Base-by-base conservation (phyloP, 2,888 invertebrate species). In the Phyto melanocephala region DNA sequence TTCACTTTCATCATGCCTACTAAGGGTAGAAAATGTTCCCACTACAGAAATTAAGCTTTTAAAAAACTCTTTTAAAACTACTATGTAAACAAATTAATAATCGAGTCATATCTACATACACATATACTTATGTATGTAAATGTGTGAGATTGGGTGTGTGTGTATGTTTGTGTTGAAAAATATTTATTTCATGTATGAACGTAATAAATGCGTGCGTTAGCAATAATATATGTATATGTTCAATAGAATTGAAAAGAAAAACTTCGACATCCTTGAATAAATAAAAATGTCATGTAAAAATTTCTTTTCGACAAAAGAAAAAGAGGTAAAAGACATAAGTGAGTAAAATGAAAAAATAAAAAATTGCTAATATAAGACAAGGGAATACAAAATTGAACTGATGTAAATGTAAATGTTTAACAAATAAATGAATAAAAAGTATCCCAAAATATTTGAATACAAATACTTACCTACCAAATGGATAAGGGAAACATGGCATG, bases 241-340 rank as follows among this genome's bases (percentile, higher is more conserved):
- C 10, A 50, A 28, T 8, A 22, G 8, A 50, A 47, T 28, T 33
- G 22, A 13, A 35, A 35, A 8, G 11, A 45, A 24, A 24, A 50
- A 15, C 47, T 37, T 37, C 35, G 58, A 33, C 50, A 37, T 10
- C 54, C 20, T 54, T 20, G 24, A 70, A 70, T 47, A 70, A 45
- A 77, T 54, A 68, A 42, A 76, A 67, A 62, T 13, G 56, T 71
- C 78, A 71, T 71, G 47, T 40, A 65, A 47, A 78, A 58, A 65
- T 65, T 70, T 47, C 47, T 65, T 68, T 52, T 33, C 37, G 56
- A 67, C 20, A 45, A 35, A n/a, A 10, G 8, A 17, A 58, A 20
- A 40, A 62, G n/a, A 42, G 42, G n/a, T n/a, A n/a, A n/a, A n/a
- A n/a, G n/a, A n/a, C n/a, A n/a, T n/a, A n/a, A n/a, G n/a, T n/a